phyloP scores from a whole-genome alignment of 2,888 invertebrate genomes.

The Cheilosia vernalis region DNA sequence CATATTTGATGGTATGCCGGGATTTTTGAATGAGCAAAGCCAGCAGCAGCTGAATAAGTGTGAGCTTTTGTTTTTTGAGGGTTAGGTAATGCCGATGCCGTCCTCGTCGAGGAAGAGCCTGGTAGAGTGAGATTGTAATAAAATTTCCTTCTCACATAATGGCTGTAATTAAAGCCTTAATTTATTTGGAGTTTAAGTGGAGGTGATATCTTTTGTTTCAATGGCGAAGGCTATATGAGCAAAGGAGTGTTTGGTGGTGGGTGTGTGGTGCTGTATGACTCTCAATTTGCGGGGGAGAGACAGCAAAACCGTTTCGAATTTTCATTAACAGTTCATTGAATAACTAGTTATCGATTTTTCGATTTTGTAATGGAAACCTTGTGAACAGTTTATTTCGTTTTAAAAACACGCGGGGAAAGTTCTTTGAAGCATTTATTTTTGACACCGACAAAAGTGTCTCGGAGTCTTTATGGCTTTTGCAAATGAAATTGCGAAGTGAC shows the following conservation, averaged over 20 bases:
- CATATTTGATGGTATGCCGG: slow-evolving; percentile 73
- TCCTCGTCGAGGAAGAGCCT: background rate
- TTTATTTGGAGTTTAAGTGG: slow-evolving; percentile 64
- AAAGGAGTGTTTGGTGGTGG: slow-evolving; percentile 10
- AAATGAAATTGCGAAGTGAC: too few relatives aligned
- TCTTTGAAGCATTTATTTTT: too few relatives aligned
- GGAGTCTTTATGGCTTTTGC: too few relatives aligned
- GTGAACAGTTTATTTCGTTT: background rate
- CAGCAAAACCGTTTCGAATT: slow-evolving; percentile 4
- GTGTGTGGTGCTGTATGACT: background rate
- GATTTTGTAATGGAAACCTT: background rate
- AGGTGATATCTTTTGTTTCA: slow-evolving; percentile 66
- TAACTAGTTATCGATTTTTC: slow-evolving; percentile 26
- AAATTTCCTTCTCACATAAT: slow-evolving; percentile 53
- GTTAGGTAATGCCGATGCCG: slow-evolving; percentile 46
- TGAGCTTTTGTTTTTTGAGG: slow-evolving; percentile 57
- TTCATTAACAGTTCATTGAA: slow-evolving; percentile 35
- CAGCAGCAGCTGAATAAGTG: slow-evolving; percentile 34
- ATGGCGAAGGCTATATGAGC: background rate
- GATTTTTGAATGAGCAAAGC: slow-evolving; percentile 68
- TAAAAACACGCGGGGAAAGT: too few relatives aligned
- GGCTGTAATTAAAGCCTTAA: slow-evolving; percentile 71
- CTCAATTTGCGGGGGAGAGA: background rate
- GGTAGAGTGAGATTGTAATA: slow-evolving; percentile 22
- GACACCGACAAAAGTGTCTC: too few relatives aligned